A percentile compares a stretch with the other conserved stretches of the same genome.
These are phyloP conservation scores for Eupsilia transversa DNA, from an alignment of 2,888 invertebrate genomes.

Conservation along the genomic window DNA sequence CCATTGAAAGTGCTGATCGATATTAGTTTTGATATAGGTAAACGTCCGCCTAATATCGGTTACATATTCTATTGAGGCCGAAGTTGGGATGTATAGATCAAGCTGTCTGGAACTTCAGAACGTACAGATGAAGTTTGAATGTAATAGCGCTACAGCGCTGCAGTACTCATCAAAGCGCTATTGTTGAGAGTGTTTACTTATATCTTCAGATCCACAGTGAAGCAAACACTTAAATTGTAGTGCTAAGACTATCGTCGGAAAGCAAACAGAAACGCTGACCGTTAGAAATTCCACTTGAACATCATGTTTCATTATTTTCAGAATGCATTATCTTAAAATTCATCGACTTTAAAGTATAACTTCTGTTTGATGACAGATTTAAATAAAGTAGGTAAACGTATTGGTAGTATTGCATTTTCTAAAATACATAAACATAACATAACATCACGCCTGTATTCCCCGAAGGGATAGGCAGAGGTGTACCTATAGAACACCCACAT, in stretches of 20 bases:
- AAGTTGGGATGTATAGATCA: constrained; percentile 23
- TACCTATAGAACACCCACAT: too few relatives aligned
- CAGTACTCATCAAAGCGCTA: constrained; percentile 56
- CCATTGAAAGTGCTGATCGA: constrained; percentile 39
- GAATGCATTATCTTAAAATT: neutral
- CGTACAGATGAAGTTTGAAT: constrained; percentile 40
- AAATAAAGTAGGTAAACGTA: neutral
- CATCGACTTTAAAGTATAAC: neutral
- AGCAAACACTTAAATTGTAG: constrained; percentile 47
- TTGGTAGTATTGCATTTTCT: neutral
- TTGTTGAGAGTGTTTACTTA: constrained; percentile 53
- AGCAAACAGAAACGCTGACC: constrained; percentile 28
- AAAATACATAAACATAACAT: too few relatives aligned
- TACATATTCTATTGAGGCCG: constrained; percentile 5
- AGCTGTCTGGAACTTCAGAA: constrained; percentile 28
- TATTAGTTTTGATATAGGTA: constrained; percentile 30
- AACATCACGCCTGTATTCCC: too few relatives aligned
- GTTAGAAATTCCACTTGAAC: constrained; percentile 43
- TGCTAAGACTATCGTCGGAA: constrained; percentile 26
- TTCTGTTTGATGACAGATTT: too few relatives aligned
- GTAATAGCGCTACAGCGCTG: constrained; percentile 14
- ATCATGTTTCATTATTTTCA: neutral
- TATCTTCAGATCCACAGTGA: constrained; percentile 39
- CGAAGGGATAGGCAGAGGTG: too few relatives aligned
- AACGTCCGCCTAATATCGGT: constrained; percentile 1